Percentiles rank a stretch among this genome's conserved stretches.
Evolutionary conservation across 2,888 invertebrate genomes (phyloP).

Genomic region (Crematogaster levior): DNA sequence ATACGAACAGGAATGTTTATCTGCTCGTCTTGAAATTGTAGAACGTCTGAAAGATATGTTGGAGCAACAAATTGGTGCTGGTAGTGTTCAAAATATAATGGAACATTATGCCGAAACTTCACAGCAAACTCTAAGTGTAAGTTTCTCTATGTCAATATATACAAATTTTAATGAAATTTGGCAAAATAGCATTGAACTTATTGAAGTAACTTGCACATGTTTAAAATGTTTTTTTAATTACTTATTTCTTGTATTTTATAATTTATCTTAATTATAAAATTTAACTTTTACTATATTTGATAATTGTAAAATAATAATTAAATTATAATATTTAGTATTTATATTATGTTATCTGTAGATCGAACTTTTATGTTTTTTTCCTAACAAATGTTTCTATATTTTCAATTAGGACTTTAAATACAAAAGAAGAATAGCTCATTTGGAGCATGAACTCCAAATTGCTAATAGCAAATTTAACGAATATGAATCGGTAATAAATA

Average conservation of each 20-base stretch:
- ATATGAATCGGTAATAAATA: conserved; percentile 73
- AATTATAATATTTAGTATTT: conserved; percentile 14
- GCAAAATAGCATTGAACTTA: neutral
- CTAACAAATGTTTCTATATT: neutral
- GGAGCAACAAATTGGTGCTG: conserved; percentile 81
- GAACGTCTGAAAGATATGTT: conserved; percentile 81
- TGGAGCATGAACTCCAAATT: conserved; percentile 78
- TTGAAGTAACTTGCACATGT: neutral
- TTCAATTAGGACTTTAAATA: conserved; percentile 77
- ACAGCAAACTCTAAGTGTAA: conserved; percentile 77
- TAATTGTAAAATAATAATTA: conserved; percentile 47
- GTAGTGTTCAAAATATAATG: conserved; percentile 77
- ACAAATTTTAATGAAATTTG: neutral
- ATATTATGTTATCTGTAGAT: neutral
- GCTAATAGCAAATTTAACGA: conserved; percentile 72
- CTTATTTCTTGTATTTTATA: neutral
- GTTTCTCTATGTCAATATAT: conserved; percentile 31
- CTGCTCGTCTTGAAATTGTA: conserved; percentile 79
- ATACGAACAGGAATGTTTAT: conserved; percentile 77
- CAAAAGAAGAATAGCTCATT: conserved; percentile 77
- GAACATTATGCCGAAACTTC: conserved; percentile 79
- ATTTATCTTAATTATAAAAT: neutral
- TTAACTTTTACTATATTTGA: conserved; percentile 1
- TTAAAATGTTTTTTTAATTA: conserved; percentile 3
- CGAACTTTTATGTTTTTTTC: neutral